These are phyloP conservation scores for Macrocentrus cingulum DNA, from an alignment of 1,140 invertebrate genomes.

Conservation along the genomic window DNA sequence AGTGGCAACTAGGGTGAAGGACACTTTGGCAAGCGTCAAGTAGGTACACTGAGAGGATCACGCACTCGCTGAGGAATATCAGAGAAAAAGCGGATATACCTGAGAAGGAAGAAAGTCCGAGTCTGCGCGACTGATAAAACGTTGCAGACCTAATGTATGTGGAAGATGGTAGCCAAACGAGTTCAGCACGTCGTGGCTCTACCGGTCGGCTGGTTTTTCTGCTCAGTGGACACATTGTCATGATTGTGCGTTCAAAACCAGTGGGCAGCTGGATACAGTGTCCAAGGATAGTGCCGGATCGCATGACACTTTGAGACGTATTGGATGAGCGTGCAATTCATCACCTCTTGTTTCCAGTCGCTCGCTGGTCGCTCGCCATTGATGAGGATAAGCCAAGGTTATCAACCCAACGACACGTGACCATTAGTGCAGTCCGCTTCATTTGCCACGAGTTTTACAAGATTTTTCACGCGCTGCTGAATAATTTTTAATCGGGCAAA, in stretches of 20 bases:
- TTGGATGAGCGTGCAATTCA: too few species aligned
- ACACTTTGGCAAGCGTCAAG: not conserved
- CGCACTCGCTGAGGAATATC: not conserved
- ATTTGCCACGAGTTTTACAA: too few species aligned
- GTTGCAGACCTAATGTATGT: conserved; percentile 3
- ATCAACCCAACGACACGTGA: too few species aligned
- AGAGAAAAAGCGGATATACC: not conserved
- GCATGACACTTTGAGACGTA: too few species aligned
- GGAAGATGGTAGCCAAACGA: conserved; percentile 14
- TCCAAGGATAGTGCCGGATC: too few species aligned
- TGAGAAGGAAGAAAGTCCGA: conserved; percentile 12
- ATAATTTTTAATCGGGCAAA: too few species aligned
- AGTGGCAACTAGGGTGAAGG: conserved; percentile 13
- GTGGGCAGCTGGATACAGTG: not conserved
- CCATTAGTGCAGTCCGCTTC: too few species aligned
- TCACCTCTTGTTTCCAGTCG: too few species aligned
- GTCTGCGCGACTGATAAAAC: conserved; percentile 19
- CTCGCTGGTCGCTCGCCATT: too few species aligned
- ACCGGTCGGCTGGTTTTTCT: conserved; percentile 3
- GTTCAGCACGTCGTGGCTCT: not conserved
- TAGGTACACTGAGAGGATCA: not conserved
- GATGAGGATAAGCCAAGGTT: too few species aligned
- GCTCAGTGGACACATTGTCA: not conserved
- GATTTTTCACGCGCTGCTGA: too few species aligned
- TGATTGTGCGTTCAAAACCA: not conserved